Base-by-base conservation (phyloP, 1,140 invertebrate species). In the Drosophila lini region DNA sequence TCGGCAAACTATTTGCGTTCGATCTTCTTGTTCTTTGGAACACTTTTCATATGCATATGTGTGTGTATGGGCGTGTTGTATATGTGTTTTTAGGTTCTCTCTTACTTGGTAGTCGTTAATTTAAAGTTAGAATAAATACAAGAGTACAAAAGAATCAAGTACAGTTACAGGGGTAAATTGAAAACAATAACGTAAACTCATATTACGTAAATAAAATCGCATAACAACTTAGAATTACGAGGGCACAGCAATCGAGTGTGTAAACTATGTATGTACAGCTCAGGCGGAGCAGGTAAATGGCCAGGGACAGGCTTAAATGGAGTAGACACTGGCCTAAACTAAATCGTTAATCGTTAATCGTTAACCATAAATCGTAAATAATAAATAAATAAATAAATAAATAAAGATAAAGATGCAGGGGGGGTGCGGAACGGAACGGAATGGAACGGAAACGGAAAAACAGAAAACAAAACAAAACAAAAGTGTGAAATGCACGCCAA, bases 221-320 rank as follows among this genome's bases (percentile, higher is more conserved):
- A 77, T 88, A 88, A 86, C 84, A 86, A 86, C 80, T 83, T 83
- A 86, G 59, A 50, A 86, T 70, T 69, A 85, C 50, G 57, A 82
- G 70, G 58, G 75, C 83, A 82, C 84, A 86, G 84, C 83, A 86
- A 83, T 86, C 76, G 31, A 86, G 62, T 70, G 63, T 60, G 53
- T 88, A 83, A 79, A 88, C 75, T 80, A 88, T 71, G 67, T 86
- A 86, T 86, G 80, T 86, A 86, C 83, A 86, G 74, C 53, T 82
- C 78, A 83, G 59, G 67, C 81, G 71, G 78, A 89, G 81, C 63
- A 65, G 62, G 63, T 82, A 71, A 76, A 86, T 88, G 81, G 71
- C 82, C 70, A 86, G 75, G 62, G 78, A 76, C 59, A 88, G 60
- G 74, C 79, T 68, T 65, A 85, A 61, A 68, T 61, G 71, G 47